A percentile compares a stretch with the other conserved stretches of the same genome.
Conservation (phyloP, 2,113 vertebrate species). For the Campylomormyrus tamandua region DNA sequence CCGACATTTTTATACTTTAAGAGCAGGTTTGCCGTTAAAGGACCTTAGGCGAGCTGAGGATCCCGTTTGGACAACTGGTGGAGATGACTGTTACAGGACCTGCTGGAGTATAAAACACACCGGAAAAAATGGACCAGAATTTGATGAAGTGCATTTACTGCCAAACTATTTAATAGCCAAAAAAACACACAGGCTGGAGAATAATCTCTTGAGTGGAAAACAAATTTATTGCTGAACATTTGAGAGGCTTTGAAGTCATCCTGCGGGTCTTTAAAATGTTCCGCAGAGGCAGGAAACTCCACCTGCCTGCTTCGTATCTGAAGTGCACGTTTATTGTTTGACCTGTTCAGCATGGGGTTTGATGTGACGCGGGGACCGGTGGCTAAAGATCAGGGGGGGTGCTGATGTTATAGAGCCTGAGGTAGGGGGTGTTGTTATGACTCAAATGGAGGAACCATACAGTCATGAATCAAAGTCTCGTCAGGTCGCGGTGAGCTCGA, state of each 20-base stretch:
- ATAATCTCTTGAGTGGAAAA: slow-evolving; percentile 3
- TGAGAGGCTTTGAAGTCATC: not conserved
- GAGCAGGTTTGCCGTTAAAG: not conserved
- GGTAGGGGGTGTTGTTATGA: not conserved
- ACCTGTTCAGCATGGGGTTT: not conserved
- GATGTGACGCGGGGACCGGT: not conserved
- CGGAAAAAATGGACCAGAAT: not conserved
- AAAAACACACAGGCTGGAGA: not conserved
- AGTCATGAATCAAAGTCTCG: not conserved
- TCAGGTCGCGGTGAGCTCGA: not conserved
- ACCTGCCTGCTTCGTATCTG: not conserved
- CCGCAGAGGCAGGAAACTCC: not conserved
- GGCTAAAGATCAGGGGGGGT: not conserved
- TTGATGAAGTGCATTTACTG: not conserved
- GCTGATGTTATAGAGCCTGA: not conserved
- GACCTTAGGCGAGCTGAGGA: not conserved
- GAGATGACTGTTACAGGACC: not conserved
- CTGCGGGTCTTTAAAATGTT: not conserved
- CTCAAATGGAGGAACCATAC: not conserved
- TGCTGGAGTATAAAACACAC: not conserved
- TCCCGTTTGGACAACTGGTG: not conserved
- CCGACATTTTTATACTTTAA: not conserved
- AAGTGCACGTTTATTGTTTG: not conserved
- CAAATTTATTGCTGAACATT: not conserved
- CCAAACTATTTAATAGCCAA: not conserved